Base-by-base conservation (phyloP, 2,797 vertebrate genomes). In the Lophotriccus pileatus region DNA sequence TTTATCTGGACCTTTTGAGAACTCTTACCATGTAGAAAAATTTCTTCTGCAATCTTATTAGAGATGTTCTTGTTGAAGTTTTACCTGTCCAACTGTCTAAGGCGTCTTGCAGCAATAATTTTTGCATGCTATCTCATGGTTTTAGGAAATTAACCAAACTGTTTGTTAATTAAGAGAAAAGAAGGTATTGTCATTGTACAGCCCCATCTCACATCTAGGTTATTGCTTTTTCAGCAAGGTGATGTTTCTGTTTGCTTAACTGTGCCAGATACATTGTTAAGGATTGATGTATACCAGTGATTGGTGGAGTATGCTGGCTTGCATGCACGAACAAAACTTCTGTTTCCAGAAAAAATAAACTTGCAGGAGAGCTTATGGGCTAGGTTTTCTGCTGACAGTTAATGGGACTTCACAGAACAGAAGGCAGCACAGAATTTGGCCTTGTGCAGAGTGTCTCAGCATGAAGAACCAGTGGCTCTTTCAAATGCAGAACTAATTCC, bases 321-420 rank as follows among this genome's bases (percentile, higher is more conserved):
- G 52, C 52, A 68, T 67, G 41, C 47, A 28, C 28, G 63, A 84
- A 60, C 34, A 49, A 62, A 67, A 23, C 32, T 46, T 55, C 13
- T 76, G 11, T 56, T 82, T 84, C 64, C 89, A 95, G 92, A 79
- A 80, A 82, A 95, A 92, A 95, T 59, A 89, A 84, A 84, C 70
- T 67, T 69, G 15, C n/a, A 55, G 34, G 67, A 92, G 56, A 89
- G 60, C 23, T 87, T 80, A 77, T 2, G 28, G 68, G 37, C 56
- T 66, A 28, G 10, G 12, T 36, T 70, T 94, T 93, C 43, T 93
- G 49, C 46, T 90, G 92, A 89, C 27, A 68, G 75, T 53, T 94
- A 62, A 87, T 58, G 49, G 60, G 74, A 67, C 41, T 83, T 86
- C 23, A 34, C 1, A 47, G 84, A 86, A 70, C 58, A 66, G 78